Evolutionary conservation across 2,888 invertebrate species (phyloP), one percentile per base, ranked within the genome.

Genomic region (Eupithecia subfuscata): DNA sequence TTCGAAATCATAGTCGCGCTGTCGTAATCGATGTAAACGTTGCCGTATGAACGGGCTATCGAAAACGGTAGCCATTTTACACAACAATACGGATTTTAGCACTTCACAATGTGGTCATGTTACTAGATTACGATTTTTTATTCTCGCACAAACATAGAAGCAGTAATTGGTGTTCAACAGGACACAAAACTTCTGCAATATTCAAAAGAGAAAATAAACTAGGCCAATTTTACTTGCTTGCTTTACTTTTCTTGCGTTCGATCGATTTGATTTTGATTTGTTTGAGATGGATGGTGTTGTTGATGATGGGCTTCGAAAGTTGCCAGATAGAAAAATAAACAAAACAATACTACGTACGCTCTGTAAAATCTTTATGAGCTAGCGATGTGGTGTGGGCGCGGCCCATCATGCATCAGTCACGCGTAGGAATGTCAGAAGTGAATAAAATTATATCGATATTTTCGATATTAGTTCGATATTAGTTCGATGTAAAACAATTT

Each of bases 31-130:
- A 90, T 95, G 95, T 83, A 96, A 92, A 90, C 96, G 95, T 89
- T 95, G 95, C 86, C 96, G 93, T 83, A 96, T 93, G 84, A 95
- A 96, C 73, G 96, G 96, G 83, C 96, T 96, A 91, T 96, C 96
- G 87, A 96, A 96, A 81, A 96, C 95, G 90, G 96, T 96, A 88
- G 96, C 96, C 96, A 96, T 96, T 90, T 94, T 95, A 80, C 82
- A 30, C 34, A 76, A 45, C 70, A 73, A 76, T 71, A 69, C 40
- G 30, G 34, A 71, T 2, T 69, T 22, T 37, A 48, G 77, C 78
- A 82, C 72, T 82, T 84, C 76, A 84, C 83, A 84, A 79, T 76
- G 84, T 80, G 82, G 81, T 82, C 84, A 84, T 84, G 82, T 16
- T 77, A 75, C 74, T 56, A 12, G 52, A 34, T 18, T 64, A 64